These are phyloP conservation scores for Montifringilla adamsi DNA, from an alignment of 2,113 vertebrate species.

Conservation along the genomic window DNA sequence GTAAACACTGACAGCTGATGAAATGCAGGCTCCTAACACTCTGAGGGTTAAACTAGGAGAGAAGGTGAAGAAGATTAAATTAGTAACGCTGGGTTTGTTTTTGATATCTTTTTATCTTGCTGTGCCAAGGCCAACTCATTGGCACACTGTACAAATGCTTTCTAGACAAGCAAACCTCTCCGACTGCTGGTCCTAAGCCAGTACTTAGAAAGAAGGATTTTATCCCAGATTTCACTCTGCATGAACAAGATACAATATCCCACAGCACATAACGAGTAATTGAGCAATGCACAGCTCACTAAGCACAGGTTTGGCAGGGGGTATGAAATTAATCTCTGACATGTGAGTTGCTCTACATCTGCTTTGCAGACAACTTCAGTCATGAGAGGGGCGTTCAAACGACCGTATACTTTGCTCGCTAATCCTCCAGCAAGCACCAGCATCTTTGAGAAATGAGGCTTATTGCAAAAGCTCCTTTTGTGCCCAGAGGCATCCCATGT, in stretches of 20 bases:
- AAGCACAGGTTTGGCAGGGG: not conserved
- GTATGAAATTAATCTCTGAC: not conserved
- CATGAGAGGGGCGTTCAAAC: not conserved
- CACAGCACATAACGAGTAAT: not conserved
- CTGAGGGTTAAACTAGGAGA: not conserved
- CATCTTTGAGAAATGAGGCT: not conserved
- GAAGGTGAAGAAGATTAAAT: not conserved
- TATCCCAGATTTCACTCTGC: not conserved
- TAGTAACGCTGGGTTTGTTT: not conserved
- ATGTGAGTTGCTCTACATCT: not conserved
- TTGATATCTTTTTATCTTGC: slow-evolving; percentile 17
- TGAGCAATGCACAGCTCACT: not conserved
- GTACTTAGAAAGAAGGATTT: slow-evolving; percentile 26
- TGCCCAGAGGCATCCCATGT: not conserved
- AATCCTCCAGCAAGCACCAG: not conserved
- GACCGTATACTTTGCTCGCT: not conserved
- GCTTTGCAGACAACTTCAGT: not conserved
- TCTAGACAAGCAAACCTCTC: slow-evolving; percentile 12
- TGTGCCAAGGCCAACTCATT: not conserved
- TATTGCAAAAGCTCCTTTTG: not conserved
- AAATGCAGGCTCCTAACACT: not conserved
- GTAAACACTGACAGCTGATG: not conserved
- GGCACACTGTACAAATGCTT: slow-evolving; percentile 17
- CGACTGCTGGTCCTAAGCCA: slow-evolving; percentile 24
- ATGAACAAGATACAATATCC: not conserved